Conservation (phyloP, 53 echinoderm and acorn worm genomes). For the Holothuria leucospilota region DNA sequence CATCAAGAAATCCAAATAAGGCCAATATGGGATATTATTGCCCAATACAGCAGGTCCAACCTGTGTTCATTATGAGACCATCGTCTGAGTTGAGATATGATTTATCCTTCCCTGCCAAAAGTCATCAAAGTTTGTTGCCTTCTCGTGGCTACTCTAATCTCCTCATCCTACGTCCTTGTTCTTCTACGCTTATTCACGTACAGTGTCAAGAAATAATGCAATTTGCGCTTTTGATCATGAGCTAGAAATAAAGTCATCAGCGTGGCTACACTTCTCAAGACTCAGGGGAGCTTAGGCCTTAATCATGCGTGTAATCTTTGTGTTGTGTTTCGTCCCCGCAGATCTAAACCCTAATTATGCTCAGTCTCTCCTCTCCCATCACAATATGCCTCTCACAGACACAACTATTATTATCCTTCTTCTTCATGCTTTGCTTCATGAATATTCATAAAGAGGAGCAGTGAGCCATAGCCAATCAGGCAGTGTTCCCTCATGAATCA, state of each 20-base stretch:
- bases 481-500: conserved; percentile 51
- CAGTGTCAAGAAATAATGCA: conserved; percentile 39
- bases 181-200: conserved; percentile 39
- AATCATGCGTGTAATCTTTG: conserved; percentile 62
- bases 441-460: conserved; percentile 48
- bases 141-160: neutral
- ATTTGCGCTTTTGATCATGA: conserved; percentile 47
- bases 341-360: conserved; percentile 51
- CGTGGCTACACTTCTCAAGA: conserved; percentile 27
- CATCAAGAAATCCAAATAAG: too few species aligned
- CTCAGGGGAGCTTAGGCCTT: conserved; percentile 46
- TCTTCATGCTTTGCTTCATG: conserved; percentile 44
- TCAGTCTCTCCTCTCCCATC: conserved; percentile 32
- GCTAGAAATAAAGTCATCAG: conserved; percentile 46
- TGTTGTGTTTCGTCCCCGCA: conserved; percentile 48
- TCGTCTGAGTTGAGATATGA: too few species aligned
- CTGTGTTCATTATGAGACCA: too few species aligned
- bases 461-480: conserved; percentile 57
- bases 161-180: conserved; percentile 26
- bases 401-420: conserved; percentile 40
- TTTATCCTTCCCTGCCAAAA: conserved; percentile 1
- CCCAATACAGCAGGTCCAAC: too few species aligned
- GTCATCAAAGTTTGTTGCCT: conserved; percentile 52
- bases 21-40: too few species aligned
- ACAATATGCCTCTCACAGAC: conserved; percentile 46